Evolutionary conservation across 1,140 invertebrate species (phyloP).

Genomic region (Drosophila kanapiae): DNA sequence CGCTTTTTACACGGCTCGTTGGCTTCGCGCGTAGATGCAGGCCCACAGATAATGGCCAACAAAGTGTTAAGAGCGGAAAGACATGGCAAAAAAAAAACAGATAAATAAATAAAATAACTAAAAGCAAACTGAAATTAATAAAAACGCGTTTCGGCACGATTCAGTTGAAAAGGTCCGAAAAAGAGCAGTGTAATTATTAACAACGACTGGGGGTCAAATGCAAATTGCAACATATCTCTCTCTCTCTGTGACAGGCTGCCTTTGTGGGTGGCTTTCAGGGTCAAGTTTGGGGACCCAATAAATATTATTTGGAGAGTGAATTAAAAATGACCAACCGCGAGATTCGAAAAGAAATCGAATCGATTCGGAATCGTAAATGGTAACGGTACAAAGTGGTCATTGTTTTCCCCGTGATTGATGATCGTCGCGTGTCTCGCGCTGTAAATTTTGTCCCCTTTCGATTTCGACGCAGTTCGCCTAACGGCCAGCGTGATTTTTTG

Average conservation of each 20-base stretch:
- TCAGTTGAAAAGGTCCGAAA: conserved; percentile 7
- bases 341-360: not conserved
- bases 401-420: conserved; percentile 61
- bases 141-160: conserved; percentile 56
- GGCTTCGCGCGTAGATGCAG: conserved; percentile 59
- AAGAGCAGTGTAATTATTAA: conserved; percentile 66
- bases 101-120: conserved; percentile 45
- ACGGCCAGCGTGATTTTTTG: conserved; percentile 47
- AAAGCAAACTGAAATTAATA: conserved; percentile 43
- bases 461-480: conserved; percentile 63
- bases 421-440: conserved; percentile 69
- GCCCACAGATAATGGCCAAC: conserved; percentile 54
- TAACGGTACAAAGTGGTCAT: conserved; percentile 47
- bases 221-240: conserved; percentile 72
- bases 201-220: conserved; percentile 66
- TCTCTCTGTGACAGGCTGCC: conserved; percentile 15
- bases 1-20: conserved; percentile 80
- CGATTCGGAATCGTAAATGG: conserved; percentile 25
- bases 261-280: conserved; percentile 71
- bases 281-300: conserved; percentile 66
- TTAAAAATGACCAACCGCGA: not conserved
- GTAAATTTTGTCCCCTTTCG: conserved; percentile 75
- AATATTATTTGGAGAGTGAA: conserved; percentile 27
- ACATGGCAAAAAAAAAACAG: conserved; percentile 31
- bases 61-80: conserved; percentile 53